Evolutionary conservation across 2,113 vertebrate species (phyloP).

Genomic region (Sylvietta virens): DNA sequence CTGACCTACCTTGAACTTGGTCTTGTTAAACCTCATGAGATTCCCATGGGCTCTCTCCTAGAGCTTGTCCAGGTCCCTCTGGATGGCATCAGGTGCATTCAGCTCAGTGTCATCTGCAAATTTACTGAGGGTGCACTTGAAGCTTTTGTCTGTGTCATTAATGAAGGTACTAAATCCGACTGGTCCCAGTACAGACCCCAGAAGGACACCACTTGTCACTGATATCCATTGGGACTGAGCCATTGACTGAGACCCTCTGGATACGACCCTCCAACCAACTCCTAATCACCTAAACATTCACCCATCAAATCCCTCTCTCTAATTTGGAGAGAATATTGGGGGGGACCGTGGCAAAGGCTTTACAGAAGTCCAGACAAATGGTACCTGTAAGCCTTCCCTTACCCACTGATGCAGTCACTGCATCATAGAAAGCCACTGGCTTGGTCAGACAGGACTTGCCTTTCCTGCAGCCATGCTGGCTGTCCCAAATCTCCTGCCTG

Average conservation of each 20-base stretch:
- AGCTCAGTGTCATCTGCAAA: background rate
- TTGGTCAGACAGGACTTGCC: background rate
- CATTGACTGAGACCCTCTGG: background rate
- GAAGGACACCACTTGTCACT: background rate
- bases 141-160: background rate
- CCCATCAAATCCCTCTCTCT: background rate
- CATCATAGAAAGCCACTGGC: background rate
- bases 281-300: background rate
- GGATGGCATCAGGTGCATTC: background rate
- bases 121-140: too few relatives aligned
- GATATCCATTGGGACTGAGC: background rate
- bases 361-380: background rate
- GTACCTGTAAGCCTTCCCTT: background rate
- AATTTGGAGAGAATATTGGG: background rate
- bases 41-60: accelerated
- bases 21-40: accelerated
- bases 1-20: background rate
- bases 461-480: background rate
- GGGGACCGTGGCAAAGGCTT: background rate
- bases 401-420: background rate
- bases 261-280: background rate
- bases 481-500: too few relatives aligned
- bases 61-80: background rate
- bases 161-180: background rate
- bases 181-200: too few relatives aligned